These are phyloP conservation scores for Arvicanthis niloticus DNA, from an alignment of 2,113 vertebrate genomes.

Conservation along the genomic window DNA sequence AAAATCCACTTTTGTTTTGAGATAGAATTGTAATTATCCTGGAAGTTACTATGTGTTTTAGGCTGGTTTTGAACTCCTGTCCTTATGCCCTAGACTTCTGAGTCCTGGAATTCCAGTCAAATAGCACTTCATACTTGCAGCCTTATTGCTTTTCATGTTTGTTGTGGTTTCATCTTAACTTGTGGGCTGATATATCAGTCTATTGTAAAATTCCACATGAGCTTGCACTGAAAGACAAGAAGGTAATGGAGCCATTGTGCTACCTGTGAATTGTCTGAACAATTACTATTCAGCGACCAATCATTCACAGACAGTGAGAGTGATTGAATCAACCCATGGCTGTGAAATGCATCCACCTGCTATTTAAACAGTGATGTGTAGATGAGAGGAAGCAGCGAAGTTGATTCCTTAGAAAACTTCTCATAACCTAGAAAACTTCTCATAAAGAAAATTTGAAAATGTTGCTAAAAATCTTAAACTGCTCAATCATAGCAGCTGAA, in stretches of 20 bases:
- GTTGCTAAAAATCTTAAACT: neutral
- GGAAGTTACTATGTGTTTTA: neutral
- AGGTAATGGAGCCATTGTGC: neutral
- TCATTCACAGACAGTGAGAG: neutral
- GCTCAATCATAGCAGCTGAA: neutral
- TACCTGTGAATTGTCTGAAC: neutral
- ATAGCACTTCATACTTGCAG: neutral
- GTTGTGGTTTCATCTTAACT: neutral
- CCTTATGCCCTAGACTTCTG: neutral
- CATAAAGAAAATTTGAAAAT: neutral
- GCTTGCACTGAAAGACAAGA: neutral
- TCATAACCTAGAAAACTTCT: neutral
- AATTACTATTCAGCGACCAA: neutral
- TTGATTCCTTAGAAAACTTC: neutral
- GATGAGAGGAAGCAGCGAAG: neutral
- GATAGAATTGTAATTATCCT: no score
- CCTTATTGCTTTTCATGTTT: neutral
- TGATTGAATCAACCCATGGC: neutral
- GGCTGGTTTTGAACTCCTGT: neutral
- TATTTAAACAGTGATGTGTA: neutral
- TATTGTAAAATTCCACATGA: neutral
- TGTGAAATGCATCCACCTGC: neutral
- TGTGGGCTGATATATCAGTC: neutral
- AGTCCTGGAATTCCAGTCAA: neutral
- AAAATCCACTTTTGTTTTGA: neutral